Evolutionary conservation across 92 coral and sea anemone genomes (phyloP).

Genomic region (Palythoa grandis): DNA sequence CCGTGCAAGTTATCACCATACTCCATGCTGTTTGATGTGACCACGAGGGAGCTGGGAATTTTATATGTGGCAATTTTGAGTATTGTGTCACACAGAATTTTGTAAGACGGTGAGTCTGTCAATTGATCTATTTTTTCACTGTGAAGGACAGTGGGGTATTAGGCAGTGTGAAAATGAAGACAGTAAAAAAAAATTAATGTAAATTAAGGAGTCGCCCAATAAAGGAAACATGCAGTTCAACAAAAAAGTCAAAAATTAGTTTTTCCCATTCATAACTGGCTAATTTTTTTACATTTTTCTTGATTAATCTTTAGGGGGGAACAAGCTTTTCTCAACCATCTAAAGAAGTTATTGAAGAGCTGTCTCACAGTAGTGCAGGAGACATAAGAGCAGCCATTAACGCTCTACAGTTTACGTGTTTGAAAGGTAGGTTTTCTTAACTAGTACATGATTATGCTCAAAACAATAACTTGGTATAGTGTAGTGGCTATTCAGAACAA

Average conservation of each 20-base stretch:
- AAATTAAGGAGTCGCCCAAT: too few species aligned
- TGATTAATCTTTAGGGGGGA: constrained; percentile 33
- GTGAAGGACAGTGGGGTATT: neutral
- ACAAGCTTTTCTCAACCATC: constrained; percentile 64
- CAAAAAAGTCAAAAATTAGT: too few species aligned
- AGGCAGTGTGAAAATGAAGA: too few species aligned
- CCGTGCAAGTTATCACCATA: too few species aligned
- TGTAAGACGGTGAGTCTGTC: neutral
- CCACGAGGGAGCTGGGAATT: neutral
- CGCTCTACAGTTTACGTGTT: neutral
- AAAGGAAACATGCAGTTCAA: too few species aligned
- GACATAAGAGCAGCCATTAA: constrained; percentile 82
- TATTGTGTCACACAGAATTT: neutral
- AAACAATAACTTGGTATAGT: too few species aligned
- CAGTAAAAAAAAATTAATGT: too few species aligned
- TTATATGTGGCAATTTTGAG: neutral
- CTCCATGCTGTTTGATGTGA: neutral
- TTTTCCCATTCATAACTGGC: neutral
- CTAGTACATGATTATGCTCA: neutral
- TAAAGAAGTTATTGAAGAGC: constrained; percentile 78
- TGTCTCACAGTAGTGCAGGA: constrained; percentile 92
- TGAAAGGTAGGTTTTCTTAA: constrained; percentile 6
- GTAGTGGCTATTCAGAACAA: too few species aligned
- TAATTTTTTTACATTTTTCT: neutral
- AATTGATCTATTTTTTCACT: neutral